Base-by-base conservation (phyloP, 2,888 invertebrate genomes). In the Eupithecia exiguata region DNA sequence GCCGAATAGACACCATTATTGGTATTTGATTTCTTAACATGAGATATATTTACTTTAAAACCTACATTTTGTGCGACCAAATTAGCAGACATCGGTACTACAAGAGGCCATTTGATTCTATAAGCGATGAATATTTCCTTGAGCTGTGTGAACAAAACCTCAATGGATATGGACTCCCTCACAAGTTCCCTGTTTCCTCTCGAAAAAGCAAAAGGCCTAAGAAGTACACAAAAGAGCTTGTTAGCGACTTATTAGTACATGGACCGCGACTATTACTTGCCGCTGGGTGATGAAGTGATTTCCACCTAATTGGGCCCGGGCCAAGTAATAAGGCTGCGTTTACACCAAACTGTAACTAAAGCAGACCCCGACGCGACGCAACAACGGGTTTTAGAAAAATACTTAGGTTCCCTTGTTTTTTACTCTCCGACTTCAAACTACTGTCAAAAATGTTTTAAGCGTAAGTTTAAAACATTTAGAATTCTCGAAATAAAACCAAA, bases 201-300 rank as follows among this genome's bases (percentile, higher is more conserved):
- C 65, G n/a, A 43, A 49, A 49, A 65, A 63, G 53, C 35, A 18
- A 62, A 30, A 62, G 43, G 40, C 72, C 58, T 61, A 58, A 73
- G 71, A 74, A 79, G 72, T 75, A 75, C 72, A 81, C 78, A 79
- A 81, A 77, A 70, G 77, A 76, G 80, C 84, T 85, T 84, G 84
- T 86, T 87, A 87, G 77, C 73, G 80, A 80, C 74, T 84, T 81
- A 80, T 75, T 78, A 72, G 77, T 75, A 72, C 77, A 80, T 72
- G 77, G 75, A 14, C 21, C 21, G 73, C 76, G 78, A 79, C 76
- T 80, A 80, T 82, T 82, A 84, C 82, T 78, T 76, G 74, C 65
- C 38, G 36, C 65, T 82, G 81, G 84, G 84, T 84, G 82, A 87
- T 80, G 83, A 81, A 84, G 81, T 85, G 86, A 87, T 87, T 86